These are phyloP conservation scores for Arizona elegans DNA, from an alignment of 2,113 vertebrate species.

Conservation along the genomic window DNA sequence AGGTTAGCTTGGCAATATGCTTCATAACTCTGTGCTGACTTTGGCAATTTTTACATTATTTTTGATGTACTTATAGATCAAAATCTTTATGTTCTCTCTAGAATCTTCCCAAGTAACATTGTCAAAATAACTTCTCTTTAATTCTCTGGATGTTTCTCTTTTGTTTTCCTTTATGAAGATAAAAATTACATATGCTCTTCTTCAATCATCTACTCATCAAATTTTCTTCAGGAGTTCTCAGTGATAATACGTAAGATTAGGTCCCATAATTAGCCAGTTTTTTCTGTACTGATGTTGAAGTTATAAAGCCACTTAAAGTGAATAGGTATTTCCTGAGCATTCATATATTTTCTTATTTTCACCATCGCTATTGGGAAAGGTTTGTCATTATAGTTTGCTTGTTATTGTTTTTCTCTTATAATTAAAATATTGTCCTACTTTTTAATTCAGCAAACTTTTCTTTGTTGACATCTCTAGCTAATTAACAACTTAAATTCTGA, in stretches of 20 bases:
- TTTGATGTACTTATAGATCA: not conserved
- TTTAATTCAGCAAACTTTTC: conserved; percentile 67
- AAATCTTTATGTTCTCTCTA: not conserved
- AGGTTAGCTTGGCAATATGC: not conserved
- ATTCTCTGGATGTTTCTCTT: not conserved
- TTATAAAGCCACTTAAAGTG: not conserved
- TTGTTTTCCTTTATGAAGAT: not conserved
- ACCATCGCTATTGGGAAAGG: conserved; percentile 32
- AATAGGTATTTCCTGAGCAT: not conserved
- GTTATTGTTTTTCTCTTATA: conserved; percentile 59
- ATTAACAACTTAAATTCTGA: conserved; percentile 73
- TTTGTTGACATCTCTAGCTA: conserved; percentile 67
- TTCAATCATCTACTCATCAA: not conserved
- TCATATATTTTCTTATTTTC: conserved; percentile 48
- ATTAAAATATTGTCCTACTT: conserved; percentile 64
- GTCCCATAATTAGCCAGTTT: not conserved
- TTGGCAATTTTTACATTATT: not conserved
- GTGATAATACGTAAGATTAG: not conserved
- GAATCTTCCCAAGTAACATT: not conserved
- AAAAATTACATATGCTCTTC: not conserved
- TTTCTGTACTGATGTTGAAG: not conserved
- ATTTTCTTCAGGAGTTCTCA: not conserved
- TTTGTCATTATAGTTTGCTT: conserved; percentile 64
- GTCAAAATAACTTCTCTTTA: not conserved
- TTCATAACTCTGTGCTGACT: not conserved